phyloP scores from a whole-genome alignment of 2,888 invertebrate genomes.

The Leptothorax acervorum region DNA sequence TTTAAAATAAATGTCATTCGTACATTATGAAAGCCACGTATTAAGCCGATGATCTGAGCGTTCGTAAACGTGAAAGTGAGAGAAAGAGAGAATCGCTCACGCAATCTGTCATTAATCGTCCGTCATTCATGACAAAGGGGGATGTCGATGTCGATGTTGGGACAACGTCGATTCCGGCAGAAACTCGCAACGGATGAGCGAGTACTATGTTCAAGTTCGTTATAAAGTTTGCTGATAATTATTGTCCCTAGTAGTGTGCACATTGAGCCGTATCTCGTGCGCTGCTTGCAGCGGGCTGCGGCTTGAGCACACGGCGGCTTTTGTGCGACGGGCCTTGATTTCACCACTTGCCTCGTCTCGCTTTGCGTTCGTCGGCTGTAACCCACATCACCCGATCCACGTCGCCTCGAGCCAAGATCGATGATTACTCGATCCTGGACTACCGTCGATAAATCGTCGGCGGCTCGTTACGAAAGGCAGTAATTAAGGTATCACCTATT shows the following conservation, averaged over 20 bases:
- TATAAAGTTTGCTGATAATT: conserved; percentile 67
- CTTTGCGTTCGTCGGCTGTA: conserved; percentile 47
- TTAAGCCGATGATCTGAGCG: not conserved
- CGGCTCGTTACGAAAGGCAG: not conserved
- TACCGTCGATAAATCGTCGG: conserved; percentile 35
- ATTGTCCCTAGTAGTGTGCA: conserved; percentile 53
- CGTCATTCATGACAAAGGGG: conserved; percentile 18
- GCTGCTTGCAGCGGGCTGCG: conserved; percentile 24
- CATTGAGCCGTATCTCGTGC: conserved; percentile 43
- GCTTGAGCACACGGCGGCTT: conserved; percentile 33
- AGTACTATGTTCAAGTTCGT: conserved; percentile 53
- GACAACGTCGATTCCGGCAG: not conserved
- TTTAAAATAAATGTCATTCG: not conserved
- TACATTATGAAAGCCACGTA: not conserved
- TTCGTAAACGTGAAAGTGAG: not conserved
- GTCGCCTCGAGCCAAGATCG: conserved; percentile 49
- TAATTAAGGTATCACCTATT: conserved; percentile 41
- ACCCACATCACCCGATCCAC: conserved; percentile 48
- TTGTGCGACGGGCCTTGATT: conserved; percentile 47
- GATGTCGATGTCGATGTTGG: conserved; percentile 29
- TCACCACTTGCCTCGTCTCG: conserved; percentile 32
- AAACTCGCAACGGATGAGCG: conserved; percentile 34
- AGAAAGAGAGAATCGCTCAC: not conserved
- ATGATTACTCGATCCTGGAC: conserved; percentile 28
- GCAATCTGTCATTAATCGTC: conserved; percentile 37